Conservation (phyloP, 2,888 invertebrate species). For the Melieria omissa region DNA sequence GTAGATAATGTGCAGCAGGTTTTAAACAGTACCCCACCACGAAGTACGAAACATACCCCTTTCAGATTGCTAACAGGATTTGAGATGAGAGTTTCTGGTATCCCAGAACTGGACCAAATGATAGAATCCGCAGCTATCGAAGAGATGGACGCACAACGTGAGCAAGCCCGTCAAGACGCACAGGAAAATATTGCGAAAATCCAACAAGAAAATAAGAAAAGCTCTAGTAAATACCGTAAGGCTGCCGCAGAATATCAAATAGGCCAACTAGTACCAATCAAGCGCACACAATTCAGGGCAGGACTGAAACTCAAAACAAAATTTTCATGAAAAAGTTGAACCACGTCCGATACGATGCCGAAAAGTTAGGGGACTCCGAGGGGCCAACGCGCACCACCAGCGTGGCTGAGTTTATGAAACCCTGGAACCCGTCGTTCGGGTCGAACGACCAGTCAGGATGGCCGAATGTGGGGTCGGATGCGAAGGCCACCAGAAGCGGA, state of each 20-base stretch:
- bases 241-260: not conserved
- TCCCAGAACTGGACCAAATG: not conserved
- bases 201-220: too few relatives aligned
- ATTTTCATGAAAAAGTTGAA: not conserved
- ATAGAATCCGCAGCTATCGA: not conserved
- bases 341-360: not conserved
- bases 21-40: constrained; percentile 28
- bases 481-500: too few relatives aligned
- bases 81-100: constrained; percentile 23
- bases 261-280: not conserved
- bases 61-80: constrained; percentile 24
- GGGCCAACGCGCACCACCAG: not conserved
- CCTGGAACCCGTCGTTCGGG: constrained; percentile 10
- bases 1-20: constrained; percentile 35
- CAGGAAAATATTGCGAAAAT: constrained; percentile 6
- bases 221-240: not conserved
- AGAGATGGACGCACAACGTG: constrained; percentile 3
- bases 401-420: constrained; percentile 12
- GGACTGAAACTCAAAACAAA: constrained; percentile 11
- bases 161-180: constrained; percentile 4
- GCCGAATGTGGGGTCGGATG: constrained; percentile 12
- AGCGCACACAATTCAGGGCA: not conserved
- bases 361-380: constrained; percentile 7
- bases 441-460: constrained; percentile 15
- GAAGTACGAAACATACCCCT: constrained; percentile 29